phyloP scores from a whole-genome alignment of 2,113 vertebrate genomes.

The Hypanus sabinus region DNA sequence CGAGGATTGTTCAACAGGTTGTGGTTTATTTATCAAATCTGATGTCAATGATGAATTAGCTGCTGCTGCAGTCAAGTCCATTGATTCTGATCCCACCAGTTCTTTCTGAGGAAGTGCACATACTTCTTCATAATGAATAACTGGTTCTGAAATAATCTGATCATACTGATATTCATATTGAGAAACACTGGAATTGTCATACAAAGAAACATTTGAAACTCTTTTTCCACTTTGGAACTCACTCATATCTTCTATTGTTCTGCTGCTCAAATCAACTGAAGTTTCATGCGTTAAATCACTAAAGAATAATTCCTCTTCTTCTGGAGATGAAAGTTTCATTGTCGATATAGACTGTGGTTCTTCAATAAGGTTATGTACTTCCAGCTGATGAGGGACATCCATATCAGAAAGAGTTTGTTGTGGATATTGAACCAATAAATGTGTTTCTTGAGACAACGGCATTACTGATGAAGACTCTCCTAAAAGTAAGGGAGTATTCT shows the following conservation, averaged over 20 bases:
- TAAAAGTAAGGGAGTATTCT: background rate
- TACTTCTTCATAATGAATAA: background rate
- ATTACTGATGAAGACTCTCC: background rate
- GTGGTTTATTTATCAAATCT: conserved; percentile 3
- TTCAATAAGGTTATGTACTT: background rate
- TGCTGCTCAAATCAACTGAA: background rate
- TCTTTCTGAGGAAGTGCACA: background rate
- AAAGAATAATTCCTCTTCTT: background rate
- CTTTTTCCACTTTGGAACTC: conserved; percentile 14
- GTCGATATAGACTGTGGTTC: background rate
- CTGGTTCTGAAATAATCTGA: conserved; percentile 31
- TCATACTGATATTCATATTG: conserved; percentile 30
- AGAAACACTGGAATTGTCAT: conserved; percentile 12
- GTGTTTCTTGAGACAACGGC: background rate
- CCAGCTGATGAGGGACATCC: background rate
- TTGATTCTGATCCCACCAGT: background rate
- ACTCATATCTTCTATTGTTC: background rate
- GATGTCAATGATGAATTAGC: background rate
- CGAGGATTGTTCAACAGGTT: background rate
- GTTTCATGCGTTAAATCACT: background rate
- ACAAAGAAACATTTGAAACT: conserved; percentile 12
- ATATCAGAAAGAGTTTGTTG: background rate
- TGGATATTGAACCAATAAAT: background rate
- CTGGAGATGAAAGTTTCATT: background rate
- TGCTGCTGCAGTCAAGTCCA: background rate